Conservation (phyloP, 2,113 vertebrate genomes). For the Terrapene triunguis region DNA sequence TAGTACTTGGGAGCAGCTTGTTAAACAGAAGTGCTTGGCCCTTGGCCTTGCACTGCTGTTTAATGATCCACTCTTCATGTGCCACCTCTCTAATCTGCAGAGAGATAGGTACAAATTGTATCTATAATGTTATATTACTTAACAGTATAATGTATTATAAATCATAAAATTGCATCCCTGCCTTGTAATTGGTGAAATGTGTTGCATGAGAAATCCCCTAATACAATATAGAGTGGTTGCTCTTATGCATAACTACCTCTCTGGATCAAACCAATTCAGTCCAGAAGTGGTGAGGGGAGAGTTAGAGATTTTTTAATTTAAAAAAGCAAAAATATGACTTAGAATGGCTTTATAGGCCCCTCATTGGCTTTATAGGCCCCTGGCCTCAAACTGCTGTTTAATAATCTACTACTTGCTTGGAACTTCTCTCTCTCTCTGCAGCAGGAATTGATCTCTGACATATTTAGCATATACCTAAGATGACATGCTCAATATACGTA, state of each 20-base stretch:
- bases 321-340: constrained; percentile 70
- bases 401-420: constrained; percentile 1
- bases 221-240: constrained; percentile 81
- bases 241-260: constrained; percentile 81
- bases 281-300: constrained; percentile 70
- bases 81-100: constrained; percentile 85
- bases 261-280: constrained; percentile 79
- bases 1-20: constrained; percentile 84
- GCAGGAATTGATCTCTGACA: background rate
- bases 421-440: background rate
- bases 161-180: constrained; percentile 84
- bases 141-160: constrained; percentile 87
- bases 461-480: background rate
- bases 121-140: constrained; percentile 89
- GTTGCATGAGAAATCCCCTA: constrained; percentile 82
- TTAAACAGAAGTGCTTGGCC: constrained; percentile 87
- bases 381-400: constrained; percentile 25
- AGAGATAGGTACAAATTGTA: constrained; percentile 86
- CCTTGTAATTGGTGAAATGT: constrained; percentile 85
- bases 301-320: constrained; percentile 78
- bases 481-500: background rate
- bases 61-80: constrained; percentile 85
- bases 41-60: constrained; percentile 82
- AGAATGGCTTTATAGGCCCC: constrained; percentile 48
- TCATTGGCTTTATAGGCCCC: constrained; percentile 45